Percentiles rank a stretch among this genome's conserved stretches.
Conservation (phyloP, 2,888 invertebrate genomes). For the Perdita meconis region DNA sequence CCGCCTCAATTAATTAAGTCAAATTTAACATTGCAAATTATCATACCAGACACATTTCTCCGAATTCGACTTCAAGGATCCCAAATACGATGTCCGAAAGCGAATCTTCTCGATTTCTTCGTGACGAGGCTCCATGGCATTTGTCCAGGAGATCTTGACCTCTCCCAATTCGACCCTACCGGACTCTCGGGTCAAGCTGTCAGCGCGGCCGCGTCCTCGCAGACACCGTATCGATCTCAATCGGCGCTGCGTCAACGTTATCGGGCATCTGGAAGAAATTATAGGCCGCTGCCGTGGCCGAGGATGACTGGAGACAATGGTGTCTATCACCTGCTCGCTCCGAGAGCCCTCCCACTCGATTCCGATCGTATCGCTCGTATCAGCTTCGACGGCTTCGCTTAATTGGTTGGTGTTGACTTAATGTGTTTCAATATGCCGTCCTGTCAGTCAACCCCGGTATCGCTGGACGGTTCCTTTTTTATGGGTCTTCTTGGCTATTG, state of each 20-base stretch:
- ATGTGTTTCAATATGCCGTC: slow-evolving; percentile 64
- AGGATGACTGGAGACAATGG: slow-evolving; percentile 75
- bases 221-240: slow-evolving; percentile 71
- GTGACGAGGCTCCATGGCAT: slow-evolving; percentile 68
- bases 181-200: slow-evolving; percentile 65
- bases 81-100: slow-evolving; percentile 2
- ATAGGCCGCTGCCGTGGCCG: slow-evolving; percentile 66
- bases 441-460: slow-evolving; percentile 32
- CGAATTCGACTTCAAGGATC: slow-evolving; percentile 2
- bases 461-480: not conserved
- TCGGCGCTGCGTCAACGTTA: slow-evolving; percentile 68
- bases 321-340: slow-evolving; percentile 64
- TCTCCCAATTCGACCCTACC: slow-evolving; percentile 72
- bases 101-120: slow-evolving; percentile 58
- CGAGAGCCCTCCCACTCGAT: slow-evolving; percentile 48
- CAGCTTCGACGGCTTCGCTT: slow-evolving; percentile 64
- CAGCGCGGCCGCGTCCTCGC: slow-evolving; percentile 65
- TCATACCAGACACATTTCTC: not conserved
- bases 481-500: slow-evolving; percentile 7
- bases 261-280: slow-evolving; percentile 73
- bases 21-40: not conserved
- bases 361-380: slow-evolving; percentile 66
- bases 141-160: slow-evolving; percentile 76
- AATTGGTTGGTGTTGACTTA: slow-evolving; percentile 73
- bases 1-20: not conserved